Base-by-base conservation (phyloP, 2,888 invertebrate genomes). In the Hyalella azteca region DNA sequence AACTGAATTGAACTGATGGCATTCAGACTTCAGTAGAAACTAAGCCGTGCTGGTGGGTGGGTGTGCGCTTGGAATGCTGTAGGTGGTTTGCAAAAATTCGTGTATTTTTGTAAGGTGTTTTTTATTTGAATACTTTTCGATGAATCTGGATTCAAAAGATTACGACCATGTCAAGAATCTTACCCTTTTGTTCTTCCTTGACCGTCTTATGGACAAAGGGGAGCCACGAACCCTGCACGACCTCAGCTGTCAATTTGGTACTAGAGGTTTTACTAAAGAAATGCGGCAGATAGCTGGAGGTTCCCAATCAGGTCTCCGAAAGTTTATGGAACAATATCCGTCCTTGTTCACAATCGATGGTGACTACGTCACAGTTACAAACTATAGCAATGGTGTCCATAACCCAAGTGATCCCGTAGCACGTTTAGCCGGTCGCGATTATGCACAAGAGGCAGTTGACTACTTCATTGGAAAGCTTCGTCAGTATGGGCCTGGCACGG, bases 231-330 rank as follows among this genome's bases (percentile, higher is more conserved):
- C 97, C 85, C 91, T 98, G 87, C 97, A 97, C 89, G 98, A 99
- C 90, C 91, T 99, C 86, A 97, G 97, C 88, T 98, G 98, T 89
- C 97, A 98, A 90, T 99, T 99, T 90, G 98, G 98, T 87, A 97
- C 98, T 86, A 97, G 97, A 89, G 98, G 96, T 86, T 99, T 99
- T 89, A 97, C 98, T 36, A 95, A 97, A 90, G 98, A 98, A 90
- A 98, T 98, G 98, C 91, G 96, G 86, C 96, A 85, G 84, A 89
- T 90, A 66, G 89, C 90, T 76, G 90, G 98, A 85, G 97, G 97
- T 86, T 97, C 96, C 86, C 97, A 98, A 89, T 95, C 95, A 86
- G 96, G 98, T 80, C 91, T 99, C 82, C 96, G 96, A 89, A 98
- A 98, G 89, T 99, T 99, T 90, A 91, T 99, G 87, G 91, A 93